Evolutionary conservation across 2,113 vertebrate genomes (phyloP), one percentile per base, ranked within the genome.

Genomic region (Cephalopterus ornatus): DNA sequence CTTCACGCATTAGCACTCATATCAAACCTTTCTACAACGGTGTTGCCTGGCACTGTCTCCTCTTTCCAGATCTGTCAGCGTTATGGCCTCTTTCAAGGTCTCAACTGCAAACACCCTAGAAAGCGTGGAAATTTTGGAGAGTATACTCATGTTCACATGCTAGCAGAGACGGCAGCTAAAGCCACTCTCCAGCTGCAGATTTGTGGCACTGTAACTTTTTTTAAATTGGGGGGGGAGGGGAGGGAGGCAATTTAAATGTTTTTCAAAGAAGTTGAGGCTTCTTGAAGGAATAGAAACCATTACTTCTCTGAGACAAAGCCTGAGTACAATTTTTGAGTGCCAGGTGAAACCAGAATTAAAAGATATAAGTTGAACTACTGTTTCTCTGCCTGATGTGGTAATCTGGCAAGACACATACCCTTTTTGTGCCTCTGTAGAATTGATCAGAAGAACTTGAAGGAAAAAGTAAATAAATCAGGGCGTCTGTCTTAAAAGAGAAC

Each of bases 341-440:
- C 14, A 41, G 28, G 17, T 65, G 44, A 82, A 85, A 39, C 1
- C 5, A 76, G 9, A 47, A 76, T 68, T 42, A 0, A 72, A 85
- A 85, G 63, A 20, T 12, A 5, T 1, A 19, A 42, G 5, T 8
- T 67, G 4, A 52, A 23, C 2, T 39, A 24, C n/a, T 86, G 7
- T 52, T 83, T 73, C 44, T 91, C 37, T 66, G 9, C 44, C 17
- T 52, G 16, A 8, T 61, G 17, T 39, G 17, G 6, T 76, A 83
- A 44, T n/a, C 39, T 88, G 59, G 32, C 20, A 71, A 74, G 59
- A 30, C 20, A 55, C 0, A 0, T 67, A 16, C 22, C 19, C 9
- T 50, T 32, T 47, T 8, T 49, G 10, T 53, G n/a, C 22, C n/a
- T 56, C 32, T 67, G 11, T 28, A 62, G 63, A 70, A 39, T 1